A percentile compares a stretch with the other conserved stretches of the same genome.
phyloP scores from a whole-genome alignment of 1,140 invertebrate genomes.

The Drosophila asahinai region DNA sequence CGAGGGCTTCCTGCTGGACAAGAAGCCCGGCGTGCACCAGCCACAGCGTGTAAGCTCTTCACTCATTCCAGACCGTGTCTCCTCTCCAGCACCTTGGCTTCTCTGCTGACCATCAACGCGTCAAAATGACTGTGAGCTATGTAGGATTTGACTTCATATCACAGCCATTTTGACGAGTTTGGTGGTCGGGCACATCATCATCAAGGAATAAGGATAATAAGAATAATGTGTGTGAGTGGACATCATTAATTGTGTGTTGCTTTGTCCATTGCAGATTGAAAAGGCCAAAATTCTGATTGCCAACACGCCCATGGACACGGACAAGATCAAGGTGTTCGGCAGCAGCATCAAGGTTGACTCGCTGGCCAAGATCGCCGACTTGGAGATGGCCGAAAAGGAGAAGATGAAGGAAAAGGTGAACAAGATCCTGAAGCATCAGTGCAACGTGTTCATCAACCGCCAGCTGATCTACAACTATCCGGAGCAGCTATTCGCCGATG shows the following conservation, averaged over 20 bases:
- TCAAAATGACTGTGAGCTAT: constrained; percentile 84
- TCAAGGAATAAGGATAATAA: too few relatives aligned
- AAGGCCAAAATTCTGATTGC: constrained; percentile 98
- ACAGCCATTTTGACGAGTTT: constrained; percentile 85
- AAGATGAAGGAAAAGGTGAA: constrained; percentile 99
- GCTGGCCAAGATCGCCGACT: constrained; percentile 98
- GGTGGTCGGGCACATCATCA: constrained; percentile 48
- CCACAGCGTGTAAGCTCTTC: constrained; percentile 88
- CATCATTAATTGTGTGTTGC: not conserved
- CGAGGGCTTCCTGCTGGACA: constrained; percentile 99
- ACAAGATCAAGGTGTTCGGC: constrained; percentile 99
- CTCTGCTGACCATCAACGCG: constrained; percentile 59
- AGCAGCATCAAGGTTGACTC: constrained; percentile 99
- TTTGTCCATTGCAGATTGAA: constrained; percentile 88
- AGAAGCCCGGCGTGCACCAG: constrained; percentile 96
- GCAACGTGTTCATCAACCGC: constrained; percentile 99
- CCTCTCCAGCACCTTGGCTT: not conserved
- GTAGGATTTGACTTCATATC: constrained; percentile 74
- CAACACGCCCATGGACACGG: constrained; percentile 99
- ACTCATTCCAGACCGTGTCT: too few relatives aligned
- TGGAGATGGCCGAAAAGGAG: constrained; percentile 99
- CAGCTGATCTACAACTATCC: constrained; percentile 99
- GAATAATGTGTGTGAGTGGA: not conserved
- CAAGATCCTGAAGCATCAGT: constrained; percentile 97
- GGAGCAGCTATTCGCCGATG: constrained; percentile 99